Conservation (phyloP, 2,888 invertebrate genomes). For the Rhogogaster chlorosoma region DNA sequence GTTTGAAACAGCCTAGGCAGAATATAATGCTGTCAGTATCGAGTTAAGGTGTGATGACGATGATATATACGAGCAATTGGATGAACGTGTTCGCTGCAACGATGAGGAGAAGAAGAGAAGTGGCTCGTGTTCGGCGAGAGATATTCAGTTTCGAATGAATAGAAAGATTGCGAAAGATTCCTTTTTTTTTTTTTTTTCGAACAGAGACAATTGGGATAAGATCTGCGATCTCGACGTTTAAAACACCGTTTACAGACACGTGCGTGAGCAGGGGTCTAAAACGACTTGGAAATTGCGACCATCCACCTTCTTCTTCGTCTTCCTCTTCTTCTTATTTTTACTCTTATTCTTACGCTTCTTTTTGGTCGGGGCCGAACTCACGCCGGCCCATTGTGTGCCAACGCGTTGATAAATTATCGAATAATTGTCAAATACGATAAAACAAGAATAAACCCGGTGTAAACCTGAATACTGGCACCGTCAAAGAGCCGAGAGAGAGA, state of each 20-base stretch:
- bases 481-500: not conserved
- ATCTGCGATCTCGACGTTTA: conserved; percentile 47
- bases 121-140: too few relatives aligned
- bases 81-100: not conserved
- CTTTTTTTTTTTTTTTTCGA: not conserved
- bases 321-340: not conserved
- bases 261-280: not conserved
- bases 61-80: not conserved
- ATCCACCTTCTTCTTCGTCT: not conserved
- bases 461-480: not conserved
- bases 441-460: conserved; percentile 59
- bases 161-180: not conserved
- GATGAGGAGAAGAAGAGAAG: not conserved
- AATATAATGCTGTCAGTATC: not conserved
- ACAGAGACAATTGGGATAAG: not conserved
- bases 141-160: not conserved
- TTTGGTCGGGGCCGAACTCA: conserved; percentile 59
- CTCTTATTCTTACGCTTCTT: too few relatives aligned
- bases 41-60: not conserved
- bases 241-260: conserved; percentile 41
- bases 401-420: conserved; percentile 78
- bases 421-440: conserved; percentile 77
- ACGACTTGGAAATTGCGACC: conserved; percentile 32
- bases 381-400: conserved; percentile 74
- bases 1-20: not conserved